Evolutionary conservation across 2,797 vertebrate genomes (phyloP).

Genomic region (Serranus cabrilla): DNA sequence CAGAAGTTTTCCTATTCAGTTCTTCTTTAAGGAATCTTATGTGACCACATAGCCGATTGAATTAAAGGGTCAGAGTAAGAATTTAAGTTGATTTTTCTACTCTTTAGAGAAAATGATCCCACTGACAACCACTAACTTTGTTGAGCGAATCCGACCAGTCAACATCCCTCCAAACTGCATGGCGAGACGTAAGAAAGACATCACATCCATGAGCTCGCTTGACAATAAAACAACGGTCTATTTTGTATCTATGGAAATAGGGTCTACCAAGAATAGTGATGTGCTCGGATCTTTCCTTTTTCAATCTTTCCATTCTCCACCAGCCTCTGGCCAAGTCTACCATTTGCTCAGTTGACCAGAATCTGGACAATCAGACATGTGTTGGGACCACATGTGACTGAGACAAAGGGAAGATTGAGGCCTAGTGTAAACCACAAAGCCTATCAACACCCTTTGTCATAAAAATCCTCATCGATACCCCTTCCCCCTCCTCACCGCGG

Average conservation of each 20-base stretch:
- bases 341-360: conserved; percentile 73
- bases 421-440: no score
- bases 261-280: background rate
- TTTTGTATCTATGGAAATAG: conserved; percentile 19
- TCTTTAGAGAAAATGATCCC: background rate
- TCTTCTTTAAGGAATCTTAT: no score
- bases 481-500: no score
- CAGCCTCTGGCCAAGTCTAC: conserved; percentile 43
- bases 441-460: no score
- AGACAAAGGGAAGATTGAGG: no score
- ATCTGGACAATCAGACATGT: conserved; percentile 67
- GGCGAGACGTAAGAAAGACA: conserved; percentile 2
- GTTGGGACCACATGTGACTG: no score
- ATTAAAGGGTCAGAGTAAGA: background rate
- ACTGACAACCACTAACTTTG: background rate
- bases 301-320: conserved; percentile 38
- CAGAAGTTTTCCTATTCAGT: no score
- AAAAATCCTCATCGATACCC: no score
- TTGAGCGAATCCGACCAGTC: background rate
- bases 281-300: conserved; percentile 16
- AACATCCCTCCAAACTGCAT: background rate
- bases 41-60: background rate
- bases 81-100: background rate
- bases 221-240: background rate
- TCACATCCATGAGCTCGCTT: background rate